A percentile compares a stretch with the other conserved stretches of the same genome.
These are phyloP conservation scores for Abramis brama DNA, from an alignment of 2,113 vertebrate species.

Conservation along the genomic window DNA sequence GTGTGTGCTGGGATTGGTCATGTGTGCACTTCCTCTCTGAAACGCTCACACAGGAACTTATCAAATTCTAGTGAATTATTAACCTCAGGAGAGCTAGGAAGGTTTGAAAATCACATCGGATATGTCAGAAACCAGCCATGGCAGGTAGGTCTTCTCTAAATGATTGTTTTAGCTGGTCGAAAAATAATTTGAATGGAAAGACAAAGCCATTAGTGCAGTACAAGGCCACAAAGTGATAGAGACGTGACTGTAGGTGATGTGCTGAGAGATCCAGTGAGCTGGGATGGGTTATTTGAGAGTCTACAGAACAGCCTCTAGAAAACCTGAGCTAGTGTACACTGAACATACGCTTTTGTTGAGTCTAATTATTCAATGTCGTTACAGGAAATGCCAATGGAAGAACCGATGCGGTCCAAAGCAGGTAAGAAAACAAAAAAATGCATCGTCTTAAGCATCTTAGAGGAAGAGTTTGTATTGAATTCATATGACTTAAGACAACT, in stretches of 20 bases:
- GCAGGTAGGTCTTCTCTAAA: slow-evolving; percentile 65
- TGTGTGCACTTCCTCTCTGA: slow-evolving; percentile 46
- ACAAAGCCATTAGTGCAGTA: neutral
- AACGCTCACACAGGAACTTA: slow-evolving; percentile 63
- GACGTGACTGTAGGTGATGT: neutral
- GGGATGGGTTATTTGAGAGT: slow-evolving; percentile 10
- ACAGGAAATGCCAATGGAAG: slow-evolving; percentile 46
- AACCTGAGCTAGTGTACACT: neutral
- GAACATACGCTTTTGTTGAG: no score
- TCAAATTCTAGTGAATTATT: slow-evolving; percentile 76
- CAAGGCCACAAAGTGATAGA: neutral
- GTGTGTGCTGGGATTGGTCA: slow-evolving; percentile 31
- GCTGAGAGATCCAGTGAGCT: slow-evolving; percentile 5
- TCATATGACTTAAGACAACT: neutral
- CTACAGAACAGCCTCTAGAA: neutral
- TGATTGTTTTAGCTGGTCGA: neutral
- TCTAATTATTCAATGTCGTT: slow-evolving; percentile 20
- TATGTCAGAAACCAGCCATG: slow-evolving; percentile 66
- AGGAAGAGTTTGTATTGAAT: neutral
- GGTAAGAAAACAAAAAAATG: slow-evolving; percentile 35
- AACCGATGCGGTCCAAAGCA: slow-evolving; percentile 30
- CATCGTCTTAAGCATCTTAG: neutral
- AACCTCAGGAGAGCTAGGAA: slow-evolving; percentile 58
- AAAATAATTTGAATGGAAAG: neutral
- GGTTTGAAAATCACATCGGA: slow-evolving; percentile 68